Percentiles rank a stretch among this genome's conserved stretches.
These are phyloP conservation scores for Pygoscelis antarcticus DNA, from an alignment of 2,113 vertebrate species.

Conservation along the genomic window DNA sequence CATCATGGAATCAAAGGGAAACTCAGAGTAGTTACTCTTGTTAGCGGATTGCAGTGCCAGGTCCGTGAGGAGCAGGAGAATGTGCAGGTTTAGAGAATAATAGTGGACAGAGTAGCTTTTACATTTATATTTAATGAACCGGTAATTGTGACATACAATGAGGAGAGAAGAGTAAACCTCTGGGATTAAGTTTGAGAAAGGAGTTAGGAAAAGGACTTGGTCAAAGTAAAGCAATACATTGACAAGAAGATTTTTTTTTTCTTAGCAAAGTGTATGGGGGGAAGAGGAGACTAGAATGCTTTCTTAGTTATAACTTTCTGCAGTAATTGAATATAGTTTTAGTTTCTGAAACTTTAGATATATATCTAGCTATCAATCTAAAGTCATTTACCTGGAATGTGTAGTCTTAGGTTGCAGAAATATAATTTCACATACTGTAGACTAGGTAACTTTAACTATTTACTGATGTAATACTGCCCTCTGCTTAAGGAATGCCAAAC, in stretches of 20 bases:
- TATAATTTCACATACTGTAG: neutral
- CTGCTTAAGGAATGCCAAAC: conserved; percentile 50
- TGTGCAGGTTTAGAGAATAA: neutral
- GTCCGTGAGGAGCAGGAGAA: neutral
- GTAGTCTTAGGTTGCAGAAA: neutral
- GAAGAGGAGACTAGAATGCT: neutral
- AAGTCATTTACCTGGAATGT: neutral
- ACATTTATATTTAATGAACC: neutral
- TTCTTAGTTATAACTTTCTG: neutral
- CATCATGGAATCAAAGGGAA: neutral
- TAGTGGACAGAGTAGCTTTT: neutral
- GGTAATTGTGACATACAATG: neutral
- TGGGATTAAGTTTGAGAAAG: neutral
- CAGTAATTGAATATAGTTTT: neutral
- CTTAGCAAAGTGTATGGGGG: neutral
- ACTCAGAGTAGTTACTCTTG: neutral
- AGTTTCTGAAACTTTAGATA: neutral
- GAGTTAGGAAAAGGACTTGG: neutral
- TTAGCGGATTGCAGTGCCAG: neutral
- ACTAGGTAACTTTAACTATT: conserved; percentile 2
- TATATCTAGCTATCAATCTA: neutral
- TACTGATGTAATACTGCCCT: conserved; percentile 51
- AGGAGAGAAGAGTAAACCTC: neutral
- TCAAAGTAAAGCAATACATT: neutral
- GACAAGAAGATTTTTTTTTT: neutral